These are phyloP conservation scores for Drosophila novamexicana DNA, from an alignment of 1,140 invertebrate species.

Conservation along the genomic window DNA sequence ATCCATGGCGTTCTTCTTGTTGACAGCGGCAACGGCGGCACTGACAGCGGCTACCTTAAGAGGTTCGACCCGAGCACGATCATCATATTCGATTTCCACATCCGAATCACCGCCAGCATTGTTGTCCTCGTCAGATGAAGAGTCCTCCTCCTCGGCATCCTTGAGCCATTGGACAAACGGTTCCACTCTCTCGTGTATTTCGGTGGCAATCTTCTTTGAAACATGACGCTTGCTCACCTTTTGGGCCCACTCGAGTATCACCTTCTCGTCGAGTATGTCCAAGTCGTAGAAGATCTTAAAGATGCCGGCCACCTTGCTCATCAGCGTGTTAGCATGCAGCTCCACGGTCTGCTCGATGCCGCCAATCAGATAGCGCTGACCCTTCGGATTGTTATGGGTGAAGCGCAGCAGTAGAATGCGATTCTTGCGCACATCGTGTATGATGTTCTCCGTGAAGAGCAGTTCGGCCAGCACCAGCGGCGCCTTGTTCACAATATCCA, in stretches of 20 bases:
- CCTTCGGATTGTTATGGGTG: constrained; percentile 94
- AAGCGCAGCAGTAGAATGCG: constrained; percentile 92
- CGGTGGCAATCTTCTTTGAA: constrained; percentile 93
- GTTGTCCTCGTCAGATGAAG: constrained; percentile 89
- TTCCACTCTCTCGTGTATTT: constrained; percentile 96
- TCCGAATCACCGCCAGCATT: constrained; percentile 89
- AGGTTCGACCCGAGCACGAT: constrained; percentile 91
- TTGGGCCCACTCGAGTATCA: constrained; percentile 96
- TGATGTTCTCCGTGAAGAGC: constrained; percentile 91
- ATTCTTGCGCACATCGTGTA: constrained; percentile 90
- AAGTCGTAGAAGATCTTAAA: constrained; percentile 96
- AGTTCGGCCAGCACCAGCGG: constrained; percentile 96
- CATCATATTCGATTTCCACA: constrained; percentile 93
- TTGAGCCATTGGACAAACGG: constrained; percentile 98
- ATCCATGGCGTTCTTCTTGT: constrained; percentile 87
- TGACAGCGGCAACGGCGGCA: constrained; percentile 76
- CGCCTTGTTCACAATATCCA: constrained; percentile 98
- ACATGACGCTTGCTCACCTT: constrained; percentile 98
- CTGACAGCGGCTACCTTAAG: constrained; percentile 87
- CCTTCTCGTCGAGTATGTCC: constrained; percentile 97
- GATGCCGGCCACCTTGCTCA: constrained; percentile 95
- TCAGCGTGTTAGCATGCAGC: constrained; percentile 90
- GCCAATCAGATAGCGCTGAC: constrained; percentile 97
- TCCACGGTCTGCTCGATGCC: constrained; percentile 97
- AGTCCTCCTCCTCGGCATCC: constrained; percentile 97